phyloP scores from a whole-genome alignment of 2,113 vertebrate genomes.

The Dasyprocta punctata region DNA sequence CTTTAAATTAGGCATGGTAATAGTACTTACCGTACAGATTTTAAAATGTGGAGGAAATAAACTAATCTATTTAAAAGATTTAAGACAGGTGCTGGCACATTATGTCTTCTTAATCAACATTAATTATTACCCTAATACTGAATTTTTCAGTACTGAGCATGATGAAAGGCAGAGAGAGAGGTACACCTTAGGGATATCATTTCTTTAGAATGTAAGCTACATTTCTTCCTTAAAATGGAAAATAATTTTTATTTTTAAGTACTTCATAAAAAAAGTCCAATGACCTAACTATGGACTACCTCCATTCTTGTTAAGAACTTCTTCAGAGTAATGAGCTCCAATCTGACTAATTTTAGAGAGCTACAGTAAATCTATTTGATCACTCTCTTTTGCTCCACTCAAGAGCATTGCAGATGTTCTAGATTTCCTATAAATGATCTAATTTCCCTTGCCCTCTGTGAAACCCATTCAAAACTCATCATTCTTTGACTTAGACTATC shows the following conservation, averaged over 20 bases:
- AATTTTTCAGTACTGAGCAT: neutral
- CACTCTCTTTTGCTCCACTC: neutral
- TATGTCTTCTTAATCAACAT: neutral
- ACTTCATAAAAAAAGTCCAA: neutral
- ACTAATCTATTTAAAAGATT: neutral
- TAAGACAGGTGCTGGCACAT: neutral
- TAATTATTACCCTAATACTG: neutral
- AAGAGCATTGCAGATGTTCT: neutral
- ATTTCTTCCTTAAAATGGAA: constrained; percentile 48
- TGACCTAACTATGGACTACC: neutral
- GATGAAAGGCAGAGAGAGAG: neutral
- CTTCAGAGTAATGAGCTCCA: neutral
- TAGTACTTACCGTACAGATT: neutral
- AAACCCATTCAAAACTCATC: constrained; percentile 23
- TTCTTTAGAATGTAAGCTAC: constrained; percentile 1
- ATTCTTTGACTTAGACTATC: neutral
- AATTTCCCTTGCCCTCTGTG: neutral
- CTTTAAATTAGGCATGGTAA: neutral
- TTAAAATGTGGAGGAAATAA: constrained; percentile 29
- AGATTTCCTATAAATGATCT: constrained; percentile 32
- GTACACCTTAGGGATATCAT: neutral
- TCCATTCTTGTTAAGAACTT: constrained; percentile 41
- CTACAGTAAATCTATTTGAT: neutral
- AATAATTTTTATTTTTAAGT: constrained; percentile 43
- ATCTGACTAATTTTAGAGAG: neutral